Percentiles rank a stretch among this genome's conserved stretches.
These are phyloP conservation scores for Belgica antarctica DNA, from an alignment of 2,888 invertebrate genomes.

Conservation along the genomic window DNA sequence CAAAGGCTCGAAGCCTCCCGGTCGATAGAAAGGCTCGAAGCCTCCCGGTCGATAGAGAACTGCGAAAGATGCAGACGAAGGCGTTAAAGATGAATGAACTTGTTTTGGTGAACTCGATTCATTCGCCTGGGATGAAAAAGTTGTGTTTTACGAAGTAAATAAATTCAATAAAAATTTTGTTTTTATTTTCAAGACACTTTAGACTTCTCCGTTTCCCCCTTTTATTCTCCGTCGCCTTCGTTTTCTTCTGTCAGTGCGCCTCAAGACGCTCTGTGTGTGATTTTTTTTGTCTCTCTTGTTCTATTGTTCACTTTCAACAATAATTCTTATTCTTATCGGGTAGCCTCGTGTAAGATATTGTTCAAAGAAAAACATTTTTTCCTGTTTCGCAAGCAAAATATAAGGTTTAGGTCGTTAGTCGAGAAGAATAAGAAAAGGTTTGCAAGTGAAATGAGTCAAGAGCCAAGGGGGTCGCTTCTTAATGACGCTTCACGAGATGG, in stretches of 20 bases:
- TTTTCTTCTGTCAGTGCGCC: slow-evolving; percentile 1
- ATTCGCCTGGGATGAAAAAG: neutral
- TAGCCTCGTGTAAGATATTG: slow-evolving; percentile 15
- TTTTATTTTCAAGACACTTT: slow-evolving; percentile 9
- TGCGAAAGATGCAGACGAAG: too few species aligned
- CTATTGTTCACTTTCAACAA: slow-evolving; percentile 21
- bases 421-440: neutral
- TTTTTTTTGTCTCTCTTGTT: neutral
- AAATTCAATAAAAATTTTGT: slow-evolving; percentile 24
- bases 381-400: slow-evolving; percentile 7
- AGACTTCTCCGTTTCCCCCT: neutral
- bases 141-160: slow-evolving; percentile 14
- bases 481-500: too few species aligned
- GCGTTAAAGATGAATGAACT: too few species aligned
- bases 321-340: slow-evolving; percentile 25
- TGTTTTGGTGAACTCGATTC: too few species aligned
- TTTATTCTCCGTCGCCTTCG: neutral
- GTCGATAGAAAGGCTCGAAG: neutral
- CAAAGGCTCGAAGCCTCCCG: neutral
- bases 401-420: slow-evolving; percentile 7
- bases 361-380: slow-evolving; percentile 15
- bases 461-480: too few species aligned
- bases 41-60: too few species aligned
- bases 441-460: neutral
- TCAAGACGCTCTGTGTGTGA: neutral